Conservation (phyloP, 1,140 invertebrate species). For the Triops longicaudatus region DNA sequence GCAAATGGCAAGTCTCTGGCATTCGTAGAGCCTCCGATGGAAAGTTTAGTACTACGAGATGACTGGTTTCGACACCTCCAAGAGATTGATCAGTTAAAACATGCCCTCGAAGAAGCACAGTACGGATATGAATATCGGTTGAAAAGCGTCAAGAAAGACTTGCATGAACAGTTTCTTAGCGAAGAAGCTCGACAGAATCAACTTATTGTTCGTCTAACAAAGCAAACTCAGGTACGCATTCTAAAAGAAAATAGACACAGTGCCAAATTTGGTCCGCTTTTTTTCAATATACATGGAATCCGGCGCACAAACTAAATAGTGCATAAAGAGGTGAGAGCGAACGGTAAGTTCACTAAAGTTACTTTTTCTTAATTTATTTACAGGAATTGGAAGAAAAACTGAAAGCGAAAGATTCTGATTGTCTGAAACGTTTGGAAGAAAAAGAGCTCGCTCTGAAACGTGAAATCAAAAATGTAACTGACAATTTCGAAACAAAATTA, state of each 20-base stretch:
- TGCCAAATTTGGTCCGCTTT: too few relatives aligned
- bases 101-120: conserved; percentile 17
- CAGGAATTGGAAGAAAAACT: conserved; percentile 25
- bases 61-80: conserved; percentile 17
- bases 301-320: neutral
- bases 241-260: conserved; percentile 13
- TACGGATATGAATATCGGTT: conserved; percentile 11
- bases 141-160: conserved; percentile 19
- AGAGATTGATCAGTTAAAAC: conserved; percentile 16
- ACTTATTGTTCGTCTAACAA: conserved; percentile 3
- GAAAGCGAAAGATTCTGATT: neutral
- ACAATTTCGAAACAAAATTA: conserved; percentile 20
- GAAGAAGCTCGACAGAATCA: conserved; percentile 21
- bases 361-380: neutral
- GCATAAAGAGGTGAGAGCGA: too few relatives aligned
- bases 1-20: neutral
- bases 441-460: neutral
- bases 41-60: conserved; percentile 16
- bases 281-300: neutral
- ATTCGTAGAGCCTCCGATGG: neutral
- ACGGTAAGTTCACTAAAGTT: too few relatives aligned
- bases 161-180: conserved; percentile 4
- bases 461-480: conserved; percentile 7
- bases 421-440: conserved; percentile 14
- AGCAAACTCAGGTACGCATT: conserved; percentile 21